Percentiles rank a stretch among this genome's conserved stretches.
Conservation (phyloP, 2,797 vertebrate genomes). For the Pachyuromys duprasi region DNA sequence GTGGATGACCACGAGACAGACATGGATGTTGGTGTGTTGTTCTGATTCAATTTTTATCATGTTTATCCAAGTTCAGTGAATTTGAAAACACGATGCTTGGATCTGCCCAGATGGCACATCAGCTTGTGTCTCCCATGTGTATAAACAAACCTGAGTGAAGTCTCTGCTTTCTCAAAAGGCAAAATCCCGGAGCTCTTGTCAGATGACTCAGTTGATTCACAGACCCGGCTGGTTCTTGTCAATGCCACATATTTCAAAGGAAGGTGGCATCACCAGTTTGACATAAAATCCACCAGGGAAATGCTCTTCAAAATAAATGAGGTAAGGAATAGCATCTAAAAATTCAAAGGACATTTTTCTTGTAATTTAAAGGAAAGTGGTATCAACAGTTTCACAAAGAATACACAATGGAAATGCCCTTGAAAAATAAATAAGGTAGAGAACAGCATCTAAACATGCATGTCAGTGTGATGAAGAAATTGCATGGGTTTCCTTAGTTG, state of each 20-base stretch:
- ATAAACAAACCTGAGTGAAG: background rate
- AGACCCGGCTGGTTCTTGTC: constrained; percentile 91
- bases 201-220: constrained; percentile 79
- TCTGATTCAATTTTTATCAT: background rate
- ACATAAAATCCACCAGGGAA: constrained; percentile 85
- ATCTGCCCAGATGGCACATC: background rate
- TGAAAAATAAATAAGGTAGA: constrained; percentile 90
- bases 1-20: background rate
- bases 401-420: constrained; percentile 89
- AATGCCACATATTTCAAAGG: constrained; percentile 96
- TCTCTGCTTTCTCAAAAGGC: constrained; percentile 88
- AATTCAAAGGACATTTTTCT: background rate
- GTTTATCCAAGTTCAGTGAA: background rate
- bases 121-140: background rate
- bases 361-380: constrained; percentile 91
- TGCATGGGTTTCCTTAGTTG: constrained; percentile 88
- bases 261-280: constrained; percentile 90
- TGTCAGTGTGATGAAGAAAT: constrained; percentile 86
- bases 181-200: constrained; percentile 94
- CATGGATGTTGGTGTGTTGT: background rate
- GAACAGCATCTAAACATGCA: constrained; percentile 76
- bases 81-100: background rate
- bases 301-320: constrained; percentile 90
- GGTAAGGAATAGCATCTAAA: constrained; percentile 82
- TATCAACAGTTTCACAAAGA: constrained; percentile 85